phyloP scores from a whole-genome alignment of 2,113 vertebrate species.

The Heloderma charlesbogerti region DNA sequence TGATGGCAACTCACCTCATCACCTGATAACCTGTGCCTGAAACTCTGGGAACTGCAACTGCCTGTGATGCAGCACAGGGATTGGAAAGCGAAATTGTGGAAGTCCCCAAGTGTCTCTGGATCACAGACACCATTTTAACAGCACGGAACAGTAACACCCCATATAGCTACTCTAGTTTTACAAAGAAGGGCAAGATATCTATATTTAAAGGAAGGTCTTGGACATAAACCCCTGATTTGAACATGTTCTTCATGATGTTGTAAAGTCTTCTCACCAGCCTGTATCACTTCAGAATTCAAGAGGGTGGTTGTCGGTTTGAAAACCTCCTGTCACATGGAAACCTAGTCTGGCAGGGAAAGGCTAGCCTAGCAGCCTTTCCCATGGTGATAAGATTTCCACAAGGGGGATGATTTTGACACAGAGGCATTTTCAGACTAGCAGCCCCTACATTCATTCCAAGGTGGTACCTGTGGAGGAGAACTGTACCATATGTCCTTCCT shows the following conservation, averaged over 20 bases:
- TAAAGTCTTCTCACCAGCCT: neutral
- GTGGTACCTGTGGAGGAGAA: too few relatives aligned
- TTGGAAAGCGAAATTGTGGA: neutral
- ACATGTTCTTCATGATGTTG: neutral
- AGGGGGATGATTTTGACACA: neutral
- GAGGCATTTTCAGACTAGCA: neutral
- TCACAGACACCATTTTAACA: neutral
- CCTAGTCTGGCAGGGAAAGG: neutral
- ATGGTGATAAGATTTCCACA: too few relatives aligned
- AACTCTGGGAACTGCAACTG: neutral
- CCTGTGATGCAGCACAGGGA: neutral
- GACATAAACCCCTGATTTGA: neutral
- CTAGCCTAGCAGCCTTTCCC: neutral
- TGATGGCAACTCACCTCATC: neutral
- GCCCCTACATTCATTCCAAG: neutral
- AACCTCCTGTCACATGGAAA: neutral
- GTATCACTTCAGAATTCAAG: neutral
- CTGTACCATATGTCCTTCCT: too few relatives aligned
- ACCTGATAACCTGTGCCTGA: neutral
- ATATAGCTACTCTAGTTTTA: neutral
- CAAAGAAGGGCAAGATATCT: neutral
- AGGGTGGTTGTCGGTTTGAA: neutral
- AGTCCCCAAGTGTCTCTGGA: neutral
- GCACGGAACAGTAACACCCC: neutral
- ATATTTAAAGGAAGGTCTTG: neutral